phyloP scores from a whole-genome alignment of 37 sponge, comb jelly and placozoan species.

The Axinella damicornis region DNA sequence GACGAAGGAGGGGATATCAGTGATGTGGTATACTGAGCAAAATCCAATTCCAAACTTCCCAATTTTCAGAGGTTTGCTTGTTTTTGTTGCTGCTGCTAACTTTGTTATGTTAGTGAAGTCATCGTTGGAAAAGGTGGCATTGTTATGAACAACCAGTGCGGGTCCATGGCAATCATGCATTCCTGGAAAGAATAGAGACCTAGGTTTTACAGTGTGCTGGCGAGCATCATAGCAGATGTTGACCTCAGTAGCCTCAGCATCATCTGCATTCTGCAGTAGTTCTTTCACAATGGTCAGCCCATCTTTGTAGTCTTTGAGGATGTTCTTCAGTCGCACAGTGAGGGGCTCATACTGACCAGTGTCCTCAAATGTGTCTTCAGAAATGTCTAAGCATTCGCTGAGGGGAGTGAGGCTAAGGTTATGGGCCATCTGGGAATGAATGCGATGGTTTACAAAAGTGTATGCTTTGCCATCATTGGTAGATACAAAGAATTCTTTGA shows the following conservation, averaged over 20 bases:
- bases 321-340: slow-evolving; percentile 67
- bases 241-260: slow-evolving; percentile 82
- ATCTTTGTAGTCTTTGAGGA: slow-evolving; percentile 80
- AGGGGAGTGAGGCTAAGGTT: slow-evolving; percentile 34
- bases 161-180: slow-evolving; percentile 78
- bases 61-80: slow-evolving; percentile 69
- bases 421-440: slow-evolving; percentile 14
- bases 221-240: slow-evolving; percentile 71
- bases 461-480: neutral
- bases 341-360: slow-evolving; percentile 75
- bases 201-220: slow-evolving; percentile 4
- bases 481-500: neutral
- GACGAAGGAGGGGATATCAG: slow-evolving; percentile 73
- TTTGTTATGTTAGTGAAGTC: slow-evolving; percentile 85
- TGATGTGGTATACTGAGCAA: slow-evolving; percentile 79
- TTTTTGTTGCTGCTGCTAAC: slow-evolving; percentile 81
- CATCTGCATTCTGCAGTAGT: slow-evolving; percentile 88
- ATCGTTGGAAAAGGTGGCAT: slow-evolving; percentile 61
- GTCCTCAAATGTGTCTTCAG: slow-evolving; percentile 72
- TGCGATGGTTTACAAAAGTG: slow-evolving; percentile 24
- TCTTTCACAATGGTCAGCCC: slow-evolving; percentile 77
- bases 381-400: slow-evolving; percentile 35
- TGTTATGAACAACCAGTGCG: slow-evolving; percentile 68
- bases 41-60: slow-evolving; percentile 91
- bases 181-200: slow-evolving; percentile 55